These are phyloP conservation scores for Anas georgica DNA, from an alignment of 2,797 vertebrate genomes.

Conservation along the genomic window DNA sequence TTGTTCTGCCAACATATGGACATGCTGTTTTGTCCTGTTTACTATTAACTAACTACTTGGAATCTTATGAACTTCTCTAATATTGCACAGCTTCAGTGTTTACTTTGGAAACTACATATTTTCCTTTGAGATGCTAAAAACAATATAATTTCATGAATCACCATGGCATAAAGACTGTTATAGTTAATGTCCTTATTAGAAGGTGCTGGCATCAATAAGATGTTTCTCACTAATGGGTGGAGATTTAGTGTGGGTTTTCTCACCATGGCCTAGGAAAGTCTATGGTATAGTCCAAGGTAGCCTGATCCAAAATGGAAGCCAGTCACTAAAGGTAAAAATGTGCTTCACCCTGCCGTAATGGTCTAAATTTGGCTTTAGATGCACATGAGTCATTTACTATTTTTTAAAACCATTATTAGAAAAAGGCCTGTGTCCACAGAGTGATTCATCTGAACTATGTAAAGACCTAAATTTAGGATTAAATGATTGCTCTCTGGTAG, in stretches of 20 bases:
- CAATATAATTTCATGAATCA: neutral
- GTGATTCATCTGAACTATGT: constrained; percentile 6
- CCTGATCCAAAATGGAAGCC: neutral
- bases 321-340: neutral
- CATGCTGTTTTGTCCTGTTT: constrained; percentile 2
- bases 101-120: constrained; percentile 21
- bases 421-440: neutral
- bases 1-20: neutral
- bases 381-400: neutral
- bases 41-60: constrained; percentile 45
- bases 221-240: neutral
- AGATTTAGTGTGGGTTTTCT: neutral
- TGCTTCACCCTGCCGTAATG: neutral
- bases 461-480: neutral
- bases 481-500: neutral
- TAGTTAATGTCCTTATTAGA: neutral
- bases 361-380: neutral
- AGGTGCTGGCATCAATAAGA: neutral
- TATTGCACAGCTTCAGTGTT: neutral
- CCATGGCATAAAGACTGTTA: neutral
- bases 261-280: neutral
- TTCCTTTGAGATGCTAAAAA: neutral
- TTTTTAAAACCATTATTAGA: neutral
- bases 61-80: neutral
- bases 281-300: neutral